Evolutionary conservation across 2,888 invertebrate species (phyloP), one percentile per base, ranked within the genome.

Genomic region (Gerris lacustris): DNA sequence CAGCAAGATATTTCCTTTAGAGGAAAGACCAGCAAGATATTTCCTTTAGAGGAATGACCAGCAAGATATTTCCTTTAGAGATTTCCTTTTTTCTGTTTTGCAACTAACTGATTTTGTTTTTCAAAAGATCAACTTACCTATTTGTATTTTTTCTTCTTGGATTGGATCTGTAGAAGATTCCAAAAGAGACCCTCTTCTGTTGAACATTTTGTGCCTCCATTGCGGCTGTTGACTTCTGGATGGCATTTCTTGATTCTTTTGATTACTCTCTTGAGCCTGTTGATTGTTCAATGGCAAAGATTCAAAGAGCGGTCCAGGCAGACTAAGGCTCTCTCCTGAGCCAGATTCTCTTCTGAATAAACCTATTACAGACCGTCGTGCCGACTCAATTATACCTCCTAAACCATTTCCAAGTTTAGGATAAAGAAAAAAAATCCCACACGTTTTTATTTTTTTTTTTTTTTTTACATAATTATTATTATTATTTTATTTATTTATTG

Each of bases 361-460:
- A 82, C 92, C 92, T 85, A 92, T 92, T 82, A 93, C 92, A 82
- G 92, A 92, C 77, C 88, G 86, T 82, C 86, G 86, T 83, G 91
- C 88, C 81, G 91, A 90, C 84, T 91, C 90, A 82, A 91, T 91
- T 82, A 92, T 88, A 79, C 92, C 92, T 83, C 92, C 92, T 91
- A 76, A 66, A 11, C 62, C 62, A n/a, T n/a, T 11, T n/a, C 62
- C 62, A 31, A 31, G 31, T 31, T 31, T 31, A 31, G 31, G 31
- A 31, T 1, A 31, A 31, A 31, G 31, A 31, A 31, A 31, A 31
- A 31, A 31, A 31, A 31, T 31, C 31, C 31, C 31, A 31, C 4
- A 31, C 31, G 31, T 31, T 31, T 31, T 31, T 31, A 2, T 31
- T 31, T 31, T 31, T 31, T 31, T 31, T 31, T 31, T 31, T 31